These are phyloP conservation scores for Zaprionus davidi DNA, from an alignment of 1,140 invertebrate genomes.

Conservation along the genomic window DNA sequence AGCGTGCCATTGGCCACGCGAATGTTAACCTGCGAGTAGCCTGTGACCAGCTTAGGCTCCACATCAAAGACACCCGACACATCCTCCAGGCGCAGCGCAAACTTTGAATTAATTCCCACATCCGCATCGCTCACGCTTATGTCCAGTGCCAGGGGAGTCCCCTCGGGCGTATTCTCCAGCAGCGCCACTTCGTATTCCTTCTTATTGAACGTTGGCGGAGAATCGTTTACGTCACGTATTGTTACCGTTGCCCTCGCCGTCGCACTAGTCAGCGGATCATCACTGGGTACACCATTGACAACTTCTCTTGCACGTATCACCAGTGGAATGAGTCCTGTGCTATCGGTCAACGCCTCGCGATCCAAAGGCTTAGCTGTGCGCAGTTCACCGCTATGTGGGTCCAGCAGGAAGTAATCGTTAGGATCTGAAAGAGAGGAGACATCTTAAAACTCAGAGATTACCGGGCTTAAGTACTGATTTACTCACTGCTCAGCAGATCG, in stretches of 20 bases:
- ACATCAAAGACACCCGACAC: slow-evolving; percentile 92
- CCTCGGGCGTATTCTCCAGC: slow-evolving; percentile 92
- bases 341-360: slow-evolving; percentile 91
- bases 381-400: slow-evolving; percentile 91
- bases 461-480: not conserved
- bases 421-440: slow-evolving; percentile 87
- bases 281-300: slow-evolving; percentile 88
- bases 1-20: slow-evolving; percentile 91
- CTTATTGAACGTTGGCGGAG: slow-evolving; percentile 92
- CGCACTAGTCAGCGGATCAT: slow-evolving; percentile 88
- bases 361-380: slow-evolving; percentile 93
- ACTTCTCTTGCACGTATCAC: slow-evolving; percentile 90
- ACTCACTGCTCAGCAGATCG: slow-evolving; percentile 92
- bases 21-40: slow-evolving; percentile 92
- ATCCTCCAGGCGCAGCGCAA: slow-evolving; percentile 91
- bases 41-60: slow-evolving; percentile 91
- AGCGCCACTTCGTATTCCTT: slow-evolving; percentile 92
- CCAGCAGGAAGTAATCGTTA: slow-evolving; percentile 93
- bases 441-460: not conserved
- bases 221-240: slow-evolving; percentile 97
- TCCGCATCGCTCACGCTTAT: slow-evolving; percentile 95
- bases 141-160: slow-evolving; percentile 92
- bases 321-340: slow-evolving; percentile 91
- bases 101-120: slow-evolving; percentile 92
- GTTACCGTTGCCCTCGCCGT: slow-evolving; percentile 91